Percentiles rank a stretch among this genome's conserved stretches.
phyloP scores from a whole-genome alignment of 2,113 vertebrate species.

The Entomyzon cyanotis region DNA sequence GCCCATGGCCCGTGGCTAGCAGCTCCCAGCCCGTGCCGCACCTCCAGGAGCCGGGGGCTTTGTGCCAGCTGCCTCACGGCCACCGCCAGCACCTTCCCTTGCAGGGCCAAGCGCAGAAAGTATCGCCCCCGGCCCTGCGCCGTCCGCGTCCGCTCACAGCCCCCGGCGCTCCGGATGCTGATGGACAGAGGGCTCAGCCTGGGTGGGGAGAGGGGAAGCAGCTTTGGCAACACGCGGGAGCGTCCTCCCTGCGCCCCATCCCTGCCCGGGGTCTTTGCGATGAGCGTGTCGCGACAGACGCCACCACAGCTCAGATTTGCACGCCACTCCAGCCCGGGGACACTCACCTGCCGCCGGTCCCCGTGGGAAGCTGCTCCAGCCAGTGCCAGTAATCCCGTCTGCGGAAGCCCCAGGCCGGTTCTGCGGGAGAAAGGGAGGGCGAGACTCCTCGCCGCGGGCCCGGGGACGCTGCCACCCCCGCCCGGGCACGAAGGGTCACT shows the following conservation, averaged over 20 bases:
- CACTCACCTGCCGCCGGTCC: conserved; percentile 72
- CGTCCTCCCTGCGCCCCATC: not conserved
- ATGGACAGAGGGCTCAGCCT: conserved; percentile 68
- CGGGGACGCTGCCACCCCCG: fast-evolving
- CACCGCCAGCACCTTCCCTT: conserved; percentile 71
- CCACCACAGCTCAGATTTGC: not conserved
- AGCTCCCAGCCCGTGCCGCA: not conserved
- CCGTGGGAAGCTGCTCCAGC: conserved; percentile 77
- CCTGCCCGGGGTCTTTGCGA: not conserved
- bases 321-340: fast-evolving
- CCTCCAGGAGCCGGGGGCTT: conserved; percentile 72
- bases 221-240: fast-evolving
- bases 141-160: conserved; percentile 71
- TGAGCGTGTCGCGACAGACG: fast-evolving
- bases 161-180: conserved; percentile 68
- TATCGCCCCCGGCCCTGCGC: conserved; percentile 74
- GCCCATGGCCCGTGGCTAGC: fast-evolving
- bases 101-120: conserved; percentile 75
- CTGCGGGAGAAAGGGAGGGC: conserved; percentile 29
- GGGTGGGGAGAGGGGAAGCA: not conserved
- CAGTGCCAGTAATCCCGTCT: conserved; percentile 86
- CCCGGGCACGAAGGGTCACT: not conserved
- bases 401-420: conserved; percentile 78
- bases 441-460: not conserved
- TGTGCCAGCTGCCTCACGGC: conserved; percentile 73